phyloP scores from a whole-genome alignment of 92 coral and sea anemone species.

The Paramuricea clavata region DNA sequence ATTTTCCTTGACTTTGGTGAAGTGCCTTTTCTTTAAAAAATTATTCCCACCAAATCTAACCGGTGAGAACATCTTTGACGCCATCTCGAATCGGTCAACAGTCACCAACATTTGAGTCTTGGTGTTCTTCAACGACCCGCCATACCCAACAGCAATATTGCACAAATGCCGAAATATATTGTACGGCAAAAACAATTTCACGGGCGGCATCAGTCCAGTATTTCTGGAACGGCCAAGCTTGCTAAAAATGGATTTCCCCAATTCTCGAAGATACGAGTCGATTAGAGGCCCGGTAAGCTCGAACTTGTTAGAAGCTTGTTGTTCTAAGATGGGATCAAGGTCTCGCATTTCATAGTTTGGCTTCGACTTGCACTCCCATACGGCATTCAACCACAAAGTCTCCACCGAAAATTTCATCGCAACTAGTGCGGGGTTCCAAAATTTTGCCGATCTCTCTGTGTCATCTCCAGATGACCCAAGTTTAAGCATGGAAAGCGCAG shows the following conservation, averaged over 20 bases:
- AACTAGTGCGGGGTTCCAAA: slow-evolving; percentile 55
- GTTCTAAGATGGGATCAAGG: slow-evolving; percentile 52
- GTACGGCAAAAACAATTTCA: slow-evolving; percentile 50
- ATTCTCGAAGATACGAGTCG: slow-evolving; percentile 58
- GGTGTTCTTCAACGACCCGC: slow-evolving; percentile 1
- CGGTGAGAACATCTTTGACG: slow-evolving; percentile 53
- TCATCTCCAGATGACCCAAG: slow-evolving; percentile 39
- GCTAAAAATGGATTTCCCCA: slow-evolving; percentile 22
- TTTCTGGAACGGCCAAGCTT: slow-evolving; percentile 65
- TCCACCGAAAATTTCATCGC: slow-evolving; percentile 58
- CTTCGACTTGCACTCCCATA: slow-evolving; percentile 35
- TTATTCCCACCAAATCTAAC: slow-evolving; percentile 58
- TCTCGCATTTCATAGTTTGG: slow-evolving; percentile 62
- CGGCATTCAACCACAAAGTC: slow-evolving; percentile 36
- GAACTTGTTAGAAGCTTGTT: slow-evolving; percentile 58
- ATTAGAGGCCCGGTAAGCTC: slow-evolving; percentile 63
- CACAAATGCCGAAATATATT: slow-evolving; percentile 23
- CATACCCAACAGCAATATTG: slow-evolving; percentile 41
- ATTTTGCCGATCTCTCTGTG: slow-evolving; percentile 31
- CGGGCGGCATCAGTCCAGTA: slow-evolving; percentile 62
- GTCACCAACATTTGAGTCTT: slow-evolving; percentile 25
- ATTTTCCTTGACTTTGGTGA: slow-evolving; percentile 45
- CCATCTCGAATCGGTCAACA: slow-evolving; percentile 16
- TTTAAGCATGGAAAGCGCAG: not conserved
- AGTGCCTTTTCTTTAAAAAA: slow-evolving; percentile 55